Conservation (phyloP, 2,113 vertebrate species). For the Leptodactylus fuscus region DNA sequence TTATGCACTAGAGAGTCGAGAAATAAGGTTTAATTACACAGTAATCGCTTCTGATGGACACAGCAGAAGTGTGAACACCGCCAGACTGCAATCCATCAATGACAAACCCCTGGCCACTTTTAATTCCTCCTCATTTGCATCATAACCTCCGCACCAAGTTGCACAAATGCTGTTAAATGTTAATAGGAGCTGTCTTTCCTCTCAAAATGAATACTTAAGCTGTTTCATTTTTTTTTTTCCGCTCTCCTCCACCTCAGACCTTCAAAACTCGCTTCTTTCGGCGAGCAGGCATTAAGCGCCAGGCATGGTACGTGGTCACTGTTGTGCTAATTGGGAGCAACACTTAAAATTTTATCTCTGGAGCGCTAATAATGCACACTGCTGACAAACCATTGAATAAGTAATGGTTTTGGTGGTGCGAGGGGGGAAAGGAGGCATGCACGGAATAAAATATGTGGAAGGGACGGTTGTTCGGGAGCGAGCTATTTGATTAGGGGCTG, state of each 20-base stretch:
- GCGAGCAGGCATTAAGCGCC: slow-evolving; percentile 91
- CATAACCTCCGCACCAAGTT: slow-evolving; percentile 99
- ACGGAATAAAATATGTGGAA: slow-evolving; percentile 86
- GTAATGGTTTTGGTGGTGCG: slow-evolving; percentile 80
- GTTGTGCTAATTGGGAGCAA: slow-evolving; percentile 99
- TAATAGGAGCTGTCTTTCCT: slow-evolving; percentile 99
- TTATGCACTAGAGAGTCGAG: slow-evolving; percentile 99
- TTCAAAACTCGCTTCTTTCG: slow-evolving; percentile 94
- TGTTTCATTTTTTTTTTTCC: slow-evolving; percentile 86
- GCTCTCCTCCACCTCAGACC: slow-evolving; percentile 90
- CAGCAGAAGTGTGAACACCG: slow-evolving; percentile 98
- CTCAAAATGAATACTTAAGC: slow-evolving; percentile 99
- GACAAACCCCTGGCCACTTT: slow-evolving; percentile 99
- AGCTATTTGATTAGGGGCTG: slow-evolving; percentile 88
- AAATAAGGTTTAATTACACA: slow-evolving; percentile 99
- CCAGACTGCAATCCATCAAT: slow-evolving; percentile 99
- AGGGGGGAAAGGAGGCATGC: slow-evolving; percentile 72
- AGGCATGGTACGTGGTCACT: slow-evolving; percentile 94
- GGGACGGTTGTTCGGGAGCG: slow-evolving; percentile 82
- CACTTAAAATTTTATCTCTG: slow-evolving; percentile 99
- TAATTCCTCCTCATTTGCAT: slow-evolving; percentile 99
- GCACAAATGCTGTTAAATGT: slow-evolving; percentile 99
- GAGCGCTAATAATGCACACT: slow-evolving; percentile 97
- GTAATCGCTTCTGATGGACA: slow-evolving; percentile 99
- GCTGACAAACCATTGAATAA: slow-evolving; percentile 95